Evolutionary conservation across 2,113 vertebrate genomes (phyloP), one percentile per base, ranked within the genome.

Genomic region (Bufo bufo): DNA sequence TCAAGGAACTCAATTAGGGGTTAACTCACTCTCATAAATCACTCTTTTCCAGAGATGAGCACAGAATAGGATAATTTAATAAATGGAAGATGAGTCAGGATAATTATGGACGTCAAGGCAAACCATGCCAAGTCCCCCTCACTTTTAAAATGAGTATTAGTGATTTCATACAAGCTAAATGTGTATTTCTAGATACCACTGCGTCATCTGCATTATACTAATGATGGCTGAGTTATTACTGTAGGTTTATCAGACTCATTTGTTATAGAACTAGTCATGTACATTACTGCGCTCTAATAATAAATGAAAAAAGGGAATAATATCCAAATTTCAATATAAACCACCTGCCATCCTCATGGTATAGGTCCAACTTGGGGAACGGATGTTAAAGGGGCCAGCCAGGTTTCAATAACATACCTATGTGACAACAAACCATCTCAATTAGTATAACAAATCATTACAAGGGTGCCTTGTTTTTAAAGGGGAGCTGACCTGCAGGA

Each of bases 31-130:
- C 3, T 9, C 54, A 80, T 80, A 84, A 71, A 84, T 72, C 82
- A 72, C 23, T 81, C 12, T 10, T 45, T 59, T 80, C 43, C 33
- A 47, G 23, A 50, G 47, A 54, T 45, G 52, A 33, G n/a, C 83
- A 85, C 16, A 74, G 83, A 45, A 43, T 74, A 43, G 52, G 50
- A 74, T 85, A 43, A 74, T 72, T 58, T 85, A 74, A 72, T 85
- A 84, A 54, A 84, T 71, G 43, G 66, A 58, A 19, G 83, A 72
- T 85, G 83, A 85, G 65, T 71, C 50, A 58, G 50, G 83, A 85
- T 74, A 85, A 85, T 85, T 74, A 85, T 71, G 33, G 66, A 74
- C 71, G 50, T 58, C 65, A 74, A 85, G 33, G 50, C 66, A 74
- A 52, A 17, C 66, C 20, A 16, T 19, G 82, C 52, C 66, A 84